Evolutionary conservation across 2,888 invertebrate genomes (phyloP), one percentile per base, ranked within the genome.

Genomic region (Theodoxus fluviatilis): DNA sequence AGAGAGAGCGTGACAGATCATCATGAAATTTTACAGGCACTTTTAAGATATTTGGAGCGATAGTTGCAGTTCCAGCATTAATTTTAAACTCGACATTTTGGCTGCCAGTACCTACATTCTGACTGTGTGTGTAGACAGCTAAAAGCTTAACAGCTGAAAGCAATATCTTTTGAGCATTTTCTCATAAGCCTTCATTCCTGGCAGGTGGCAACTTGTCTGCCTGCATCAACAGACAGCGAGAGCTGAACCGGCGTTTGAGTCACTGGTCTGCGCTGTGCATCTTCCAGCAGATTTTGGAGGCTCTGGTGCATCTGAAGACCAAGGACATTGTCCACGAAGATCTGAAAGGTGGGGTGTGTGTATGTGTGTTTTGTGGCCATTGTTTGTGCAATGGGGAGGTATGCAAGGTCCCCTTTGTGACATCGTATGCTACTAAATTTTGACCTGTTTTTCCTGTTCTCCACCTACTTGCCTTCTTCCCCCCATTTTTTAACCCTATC

Each of bases 291-390:
- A 73, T 85, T 3, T 73, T 84, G 1, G 52, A 81, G 35, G 78
- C 80, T 7, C 72, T 84, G n/a, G 71, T 71, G 2, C 83, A 84
- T 70, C 74, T 85, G 7, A 73, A 80, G 69, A 65, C 72, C 3
- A 77, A 77, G 38, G 69, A 78, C 31, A 78, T 84, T 6, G 73
- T 85, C 12, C 83, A 85, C 73, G 84, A 84, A 63, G 85, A 85
- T 70, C 75, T 85, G 18, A 85, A 85, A 82, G 80, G 85, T 84
- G 75, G 63, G 33, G 9, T 74, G 71, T n/a, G n/a, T n/a, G n/a
- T n/a, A n/a, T n/a, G n/a, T n/a, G n/a, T n/a, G n/a, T n/a, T n/a
- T n/a, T n/a, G n/a, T n/a, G n/a, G n/a, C n/a, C n/a, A n/a, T n/a
- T n/a, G n/a, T n/a, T n/a, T n/a, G n/a, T n/a, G n/a, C n/a, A n/a